Conservation (phyloP, 2,113 vertebrate species). For the Zootoca vivipara region DNA sequence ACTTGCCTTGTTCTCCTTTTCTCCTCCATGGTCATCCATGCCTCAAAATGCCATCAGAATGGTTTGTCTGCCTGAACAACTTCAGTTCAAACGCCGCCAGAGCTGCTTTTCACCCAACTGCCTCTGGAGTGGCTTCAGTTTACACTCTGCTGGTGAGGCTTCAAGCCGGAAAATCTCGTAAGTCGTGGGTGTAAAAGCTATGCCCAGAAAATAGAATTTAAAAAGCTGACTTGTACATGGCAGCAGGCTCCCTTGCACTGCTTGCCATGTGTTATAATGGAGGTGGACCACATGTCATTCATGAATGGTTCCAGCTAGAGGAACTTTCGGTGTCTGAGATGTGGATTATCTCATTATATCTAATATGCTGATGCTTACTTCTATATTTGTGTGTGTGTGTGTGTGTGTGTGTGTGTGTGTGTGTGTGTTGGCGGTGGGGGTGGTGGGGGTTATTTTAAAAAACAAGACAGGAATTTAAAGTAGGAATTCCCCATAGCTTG, state of each 20-base stretch:
- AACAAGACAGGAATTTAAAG: fast-evolving
- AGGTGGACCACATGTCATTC: background rate
- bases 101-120: conserved; percentile 59
- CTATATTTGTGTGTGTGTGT: fast-evolving
- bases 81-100: conserved; percentile 57
- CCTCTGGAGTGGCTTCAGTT: conserved; percentile 67
- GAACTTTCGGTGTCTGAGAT: fast-evolving
- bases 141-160: conserved; percentile 55
- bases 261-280: conserved; percentile 31
- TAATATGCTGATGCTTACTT: background rate
- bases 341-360: background rate
- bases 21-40: background rate
- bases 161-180: conserved; percentile 52
- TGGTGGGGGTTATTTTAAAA: too few relatives aligned
- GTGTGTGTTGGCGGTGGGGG: fast-evolving
- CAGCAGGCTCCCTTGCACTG: fast-evolving
- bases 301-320: fast-evolving
- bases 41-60: conserved; percentile 33
- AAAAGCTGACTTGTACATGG: background rate
- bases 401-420: background rate
- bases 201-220: background rate
- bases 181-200: conserved; percentile 24
- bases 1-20: fast-evolving
- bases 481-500: background rate
- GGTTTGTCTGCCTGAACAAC: conserved; percentile 60